A percentile compares a stretch with the other conserved stretches of the same genome.
Evolutionary conservation across 1,140 invertebrate genomes (phyloP).

Genomic region (Thaumatotibia leucotreta): DNA sequence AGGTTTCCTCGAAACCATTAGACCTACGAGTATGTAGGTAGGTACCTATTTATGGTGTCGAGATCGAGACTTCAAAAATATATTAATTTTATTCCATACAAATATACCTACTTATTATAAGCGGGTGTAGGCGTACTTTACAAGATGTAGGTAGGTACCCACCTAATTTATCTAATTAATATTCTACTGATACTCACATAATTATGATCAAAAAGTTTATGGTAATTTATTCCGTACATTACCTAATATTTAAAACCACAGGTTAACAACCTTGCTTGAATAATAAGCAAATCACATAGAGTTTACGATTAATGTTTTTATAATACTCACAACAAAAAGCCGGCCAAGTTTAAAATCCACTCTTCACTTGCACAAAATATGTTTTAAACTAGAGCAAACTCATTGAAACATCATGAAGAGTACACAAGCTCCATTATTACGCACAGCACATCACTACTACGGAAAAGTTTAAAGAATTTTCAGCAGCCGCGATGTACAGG

Average conservation of each 20-base stretch:
- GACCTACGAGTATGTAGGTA: too few relatives aligned
- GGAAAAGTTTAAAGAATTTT: neutral
- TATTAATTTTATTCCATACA: too few relatives aligned
- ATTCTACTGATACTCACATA: neutral
- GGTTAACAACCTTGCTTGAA: neutral
- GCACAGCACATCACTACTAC: neutral
- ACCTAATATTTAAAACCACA: neutral
- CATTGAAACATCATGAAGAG: neutral
- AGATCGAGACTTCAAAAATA: too few relatives aligned
- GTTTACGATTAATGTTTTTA: neutral
- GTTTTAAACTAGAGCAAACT: neutral
- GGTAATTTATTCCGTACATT: neutral
- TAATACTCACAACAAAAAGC: conserved; percentile 12
- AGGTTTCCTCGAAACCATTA: too few relatives aligned
- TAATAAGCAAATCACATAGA: neutral
- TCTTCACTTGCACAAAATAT: neutral
- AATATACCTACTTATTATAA: too few relatives aligned
- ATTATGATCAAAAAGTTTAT: neutral
- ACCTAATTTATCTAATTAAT: neutral
- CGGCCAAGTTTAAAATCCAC: neutral
- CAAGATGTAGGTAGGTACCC: neutral
- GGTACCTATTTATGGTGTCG: too few relatives aligned
- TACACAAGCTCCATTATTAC: neutral
- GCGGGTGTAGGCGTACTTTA: neutral
- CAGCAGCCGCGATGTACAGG: neutral